Conservation (phyloP, 2,888 invertebrate genomes). For the Acanthosepion esculentum region DNA sequence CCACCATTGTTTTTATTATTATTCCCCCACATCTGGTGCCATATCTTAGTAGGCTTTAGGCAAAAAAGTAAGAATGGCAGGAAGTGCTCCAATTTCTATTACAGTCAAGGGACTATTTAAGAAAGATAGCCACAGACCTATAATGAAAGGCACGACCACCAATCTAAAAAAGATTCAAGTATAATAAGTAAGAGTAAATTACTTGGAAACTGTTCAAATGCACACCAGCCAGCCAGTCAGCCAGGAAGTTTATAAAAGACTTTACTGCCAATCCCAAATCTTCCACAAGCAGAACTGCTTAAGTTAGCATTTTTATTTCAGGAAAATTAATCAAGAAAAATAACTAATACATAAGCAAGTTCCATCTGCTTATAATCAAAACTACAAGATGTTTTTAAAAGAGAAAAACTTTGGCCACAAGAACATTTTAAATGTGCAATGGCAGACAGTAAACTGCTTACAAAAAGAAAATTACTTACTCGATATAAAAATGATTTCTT, state of each 20-base stretch:
- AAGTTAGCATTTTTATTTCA: background rate
- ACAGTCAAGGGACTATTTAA: constrained; percentile 33
- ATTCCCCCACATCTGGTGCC: background rate
- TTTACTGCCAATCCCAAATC: background rate
- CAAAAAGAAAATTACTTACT: background rate
- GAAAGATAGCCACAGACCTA: background rate
- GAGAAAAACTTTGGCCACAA: background rate
- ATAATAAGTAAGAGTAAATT: too few species aligned
- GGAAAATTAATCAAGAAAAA: background rate
- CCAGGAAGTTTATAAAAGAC: background rate
- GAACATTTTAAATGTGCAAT: background rate
- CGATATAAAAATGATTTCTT: background rate
- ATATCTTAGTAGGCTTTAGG: background rate
- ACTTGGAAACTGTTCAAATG: background rate
- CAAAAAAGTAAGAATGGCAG: background rate
- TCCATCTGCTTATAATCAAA: constrained; percentile 33
- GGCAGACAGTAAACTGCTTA: background rate
- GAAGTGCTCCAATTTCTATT: background rate
- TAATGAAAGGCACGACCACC: too few species aligned
- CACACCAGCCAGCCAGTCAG: background rate
- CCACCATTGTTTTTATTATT: background rate
- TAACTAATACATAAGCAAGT: background rate
- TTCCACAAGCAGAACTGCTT: background rate
- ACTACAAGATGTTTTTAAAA: background rate
- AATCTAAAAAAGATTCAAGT: background rate